Base-by-base conservation (phyloP, 1,140 invertebrate species). In the Melipona quadrifasciata region DNA sequence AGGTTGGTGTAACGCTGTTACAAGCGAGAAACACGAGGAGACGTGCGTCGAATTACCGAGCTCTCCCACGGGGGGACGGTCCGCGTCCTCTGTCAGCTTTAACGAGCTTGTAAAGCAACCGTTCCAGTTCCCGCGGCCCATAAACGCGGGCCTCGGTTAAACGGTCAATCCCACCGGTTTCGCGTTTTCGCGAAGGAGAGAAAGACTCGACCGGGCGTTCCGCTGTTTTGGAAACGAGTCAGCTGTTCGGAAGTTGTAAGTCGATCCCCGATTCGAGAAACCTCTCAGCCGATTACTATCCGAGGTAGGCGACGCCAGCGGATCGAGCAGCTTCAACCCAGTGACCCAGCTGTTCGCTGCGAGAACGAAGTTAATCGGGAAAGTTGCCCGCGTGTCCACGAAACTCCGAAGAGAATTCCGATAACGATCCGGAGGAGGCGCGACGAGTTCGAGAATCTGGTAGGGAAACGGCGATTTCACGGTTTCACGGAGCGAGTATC, bases 261-360 rank as follows among this genome's bases (percentile, higher is more conserved):
- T 24, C 76, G 61, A 65, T 74, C 21, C 70, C 74, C 51, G 77
- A 73, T 65, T 80, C 82, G 82, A 83, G 82, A n/a, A n/a, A 85
- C 21, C 17, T 39, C 55, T 78, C 16, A 68, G 55, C 79, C 82
- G 70, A 74, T 77, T 83, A 83, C 67, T 64, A 31, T 31, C 24
- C 12, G 27, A 75, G 70, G 57, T 58, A 19, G 17, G 53, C 14
- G n/a, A n/a, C n/a, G n/a, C n/a, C n/a, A 16, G 14, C n/a, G 61
- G 51, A 31, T 77, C 57, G 72, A 65, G 73, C 51, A 74, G 24
- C 57, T 77, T 83, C 77, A 78, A 86, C 80, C 84, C n/a, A 78
- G 57, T 86, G 72, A 86, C 80, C 73, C 19, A 51, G 58, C 82
- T 21, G 24, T 12, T 55, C 17, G 5, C 11, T 47, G 6, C 16